Percentiles rank a stretch among this genome's conserved stretches.
These are phyloP conservation scores for Scomber colias DNA, from an alignment of 2,113 vertebrate species.

Conservation along the genomic window DNA sequence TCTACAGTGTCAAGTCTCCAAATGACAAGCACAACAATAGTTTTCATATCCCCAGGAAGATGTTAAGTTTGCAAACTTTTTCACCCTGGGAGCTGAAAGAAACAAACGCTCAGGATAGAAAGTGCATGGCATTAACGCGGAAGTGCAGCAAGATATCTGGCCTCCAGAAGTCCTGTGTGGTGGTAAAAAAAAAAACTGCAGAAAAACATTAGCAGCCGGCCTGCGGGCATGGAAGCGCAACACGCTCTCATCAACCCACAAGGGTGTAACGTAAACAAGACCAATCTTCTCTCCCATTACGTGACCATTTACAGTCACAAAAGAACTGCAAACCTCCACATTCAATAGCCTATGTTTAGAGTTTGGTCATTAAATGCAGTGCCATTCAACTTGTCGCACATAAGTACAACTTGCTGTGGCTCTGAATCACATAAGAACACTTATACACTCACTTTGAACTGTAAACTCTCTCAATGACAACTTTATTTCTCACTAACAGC, in stretches of 20 bases:
- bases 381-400: background rate
- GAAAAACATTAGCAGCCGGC: slow-evolving; percentile 24
- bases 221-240: slow-evolving; percentile 38
- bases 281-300: slow-evolving; percentile 49
- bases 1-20: slow-evolving; percentile 1
- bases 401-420: background rate
- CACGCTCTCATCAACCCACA: slow-evolving; percentile 53
- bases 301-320: slow-evolving; percentile 74
- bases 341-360: slow-evolving; percentile 58
- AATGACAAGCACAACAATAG: slow-evolving; percentile 6
- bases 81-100: background rate
- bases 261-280: slow-evolving; percentile 69
- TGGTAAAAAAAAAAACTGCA: slow-evolving; percentile 39
- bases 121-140: background rate
- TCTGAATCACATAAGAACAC: background rate
- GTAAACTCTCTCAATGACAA: slow-evolving; percentile 8
- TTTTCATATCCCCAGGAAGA: background rate
- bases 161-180: slow-evolving; percentile 8
- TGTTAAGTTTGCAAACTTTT: slow-evolving; percentile 4
- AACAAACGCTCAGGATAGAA: too few species aligned
- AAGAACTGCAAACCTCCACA: slow-evolving; percentile 43
- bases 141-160: background rate
- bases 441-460: background rate
- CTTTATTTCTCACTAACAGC: slow-evolving; percentile 7
- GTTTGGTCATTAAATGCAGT: slow-evolving; percentile 36